Evolutionary conservation across 2,797 vertebrate genomes (phyloP), one percentile per base, ranked within the genome.

Genomic region (Eutrigla gurnardus): DNA sequence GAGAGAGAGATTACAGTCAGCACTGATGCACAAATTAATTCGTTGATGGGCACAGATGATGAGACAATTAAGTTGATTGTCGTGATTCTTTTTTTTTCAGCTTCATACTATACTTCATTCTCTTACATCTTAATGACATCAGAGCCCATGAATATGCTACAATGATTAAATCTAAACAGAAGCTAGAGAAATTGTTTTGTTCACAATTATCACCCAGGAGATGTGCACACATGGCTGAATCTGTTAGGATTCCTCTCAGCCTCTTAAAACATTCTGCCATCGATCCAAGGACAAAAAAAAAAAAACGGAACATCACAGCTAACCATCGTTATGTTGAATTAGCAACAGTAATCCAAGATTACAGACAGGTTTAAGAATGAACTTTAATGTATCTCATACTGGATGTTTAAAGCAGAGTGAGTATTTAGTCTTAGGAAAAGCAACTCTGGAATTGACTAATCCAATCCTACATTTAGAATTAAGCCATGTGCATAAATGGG

Each of bases 1-100:
- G 25, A 88, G 70, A 90, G 42, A 82, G 46, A 86, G 70, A 85
- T 76, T 43, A 67, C n/a, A 81, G 37, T 92, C 65, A 91, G 55
- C 40, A 40, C 13, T 42, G 50, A 82, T 54, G 64, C 55, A 77
- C 52, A 59, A 42, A 57, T 78, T 0, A 71, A 59, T 75, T 69
- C 74, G 45, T 70, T 36, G 47, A 81, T 57, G 33, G 15, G 46
- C 64, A 59, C 35, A 75, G 40, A 35, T 61, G 18, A 61, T 8
- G 0, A 61, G 11, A 75, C 63, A 72, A 52, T 15, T 17, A 1
- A 67, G 33, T 36, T 25, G 1, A 69, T 81, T 84, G 70, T 15
- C 66, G 45, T 67, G 65, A 58, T 42, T n/a, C n/a, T 60, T 74
- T 46, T 62, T 36, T 57, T 14, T 35, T 65, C 45, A 58, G 11